A percentile compares a stretch with the other conserved stretches of the same genome.
phyloP scores from a whole-genome alignment of 2,113 vertebrate species.

The Bambusicola thoracicus region DNA sequence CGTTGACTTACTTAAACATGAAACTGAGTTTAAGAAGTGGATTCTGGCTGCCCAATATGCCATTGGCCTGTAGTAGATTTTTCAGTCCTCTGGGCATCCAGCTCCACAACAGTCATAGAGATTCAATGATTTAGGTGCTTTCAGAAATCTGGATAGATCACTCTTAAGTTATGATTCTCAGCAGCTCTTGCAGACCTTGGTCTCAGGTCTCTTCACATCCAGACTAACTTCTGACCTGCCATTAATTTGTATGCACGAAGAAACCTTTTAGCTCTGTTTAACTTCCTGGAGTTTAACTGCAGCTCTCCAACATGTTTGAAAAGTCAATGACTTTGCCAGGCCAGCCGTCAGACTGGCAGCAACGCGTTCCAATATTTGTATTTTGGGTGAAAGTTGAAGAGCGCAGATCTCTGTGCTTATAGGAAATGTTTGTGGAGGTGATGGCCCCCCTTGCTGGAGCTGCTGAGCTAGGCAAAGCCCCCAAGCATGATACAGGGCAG shows the following conservation, averaged over 20 bases:
- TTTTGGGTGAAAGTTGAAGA: background rate
- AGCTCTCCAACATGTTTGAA: background rate
- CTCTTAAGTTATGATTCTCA: background rate
- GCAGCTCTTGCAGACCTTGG: background rate
- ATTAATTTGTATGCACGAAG: background rate
- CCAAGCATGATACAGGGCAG: background rate
- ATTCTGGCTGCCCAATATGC: background rate
- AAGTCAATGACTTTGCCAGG: background rate
- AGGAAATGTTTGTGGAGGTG: background rate
- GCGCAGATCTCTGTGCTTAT: background rate
- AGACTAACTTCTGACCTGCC: background rate
- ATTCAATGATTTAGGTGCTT: background rate
- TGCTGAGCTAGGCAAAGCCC: background rate
- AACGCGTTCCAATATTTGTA: accelerated
- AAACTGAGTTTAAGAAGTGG: background rate
- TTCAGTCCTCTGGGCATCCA: background rate
- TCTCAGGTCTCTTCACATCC: background rate
- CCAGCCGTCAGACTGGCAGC: background rate
- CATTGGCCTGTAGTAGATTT: background rate
- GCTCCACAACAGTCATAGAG: background rate
- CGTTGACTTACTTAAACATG: background rate
- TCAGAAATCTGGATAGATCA: background rate
- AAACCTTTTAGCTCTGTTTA: background rate
- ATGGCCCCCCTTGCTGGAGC: background rate
- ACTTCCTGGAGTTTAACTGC: background rate